Percentiles rank a stretch among this genome's conserved stretches.
Conservation (phyloP, 1,140 invertebrate species). For the Ectropis grisescens region DNA sequence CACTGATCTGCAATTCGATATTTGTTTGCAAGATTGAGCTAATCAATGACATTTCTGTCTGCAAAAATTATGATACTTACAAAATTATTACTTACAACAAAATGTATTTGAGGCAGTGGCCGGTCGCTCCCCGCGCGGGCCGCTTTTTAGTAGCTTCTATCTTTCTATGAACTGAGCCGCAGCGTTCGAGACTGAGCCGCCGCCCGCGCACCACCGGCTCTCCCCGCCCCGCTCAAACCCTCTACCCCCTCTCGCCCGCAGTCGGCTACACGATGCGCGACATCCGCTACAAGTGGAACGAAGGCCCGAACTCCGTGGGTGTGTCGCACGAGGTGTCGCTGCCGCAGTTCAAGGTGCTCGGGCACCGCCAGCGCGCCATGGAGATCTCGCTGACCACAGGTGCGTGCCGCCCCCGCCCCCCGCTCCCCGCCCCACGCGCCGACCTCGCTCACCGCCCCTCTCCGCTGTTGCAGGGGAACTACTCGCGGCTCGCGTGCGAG, state of each 20-base stretch:
- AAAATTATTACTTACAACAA: too few species aligned
- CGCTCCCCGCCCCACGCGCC: too few species aligned
- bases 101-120: too few species aligned
- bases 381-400: slow-evolving; percentile 94
- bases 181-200: slow-evolving; percentile 95
- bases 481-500: slow-evolving; percentile 96
- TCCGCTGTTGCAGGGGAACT: too few species aligned
- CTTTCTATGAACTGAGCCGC: too few species aligned
- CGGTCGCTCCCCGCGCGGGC: too few species aligned
- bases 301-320: slow-evolving; percentile 91
- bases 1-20: too few species aligned
- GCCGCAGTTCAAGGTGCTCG: slow-evolving; percentile 94
- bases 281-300: slow-evolving; percentile 96
- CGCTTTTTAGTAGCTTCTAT: too few species aligned
- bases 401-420: slow-evolving; percentile 51
- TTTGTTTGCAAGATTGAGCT: too few species aligned
- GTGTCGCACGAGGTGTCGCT: slow-evolving; percentile 93
- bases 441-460: too few species aligned
- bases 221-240: slow-evolving; percentile 92
- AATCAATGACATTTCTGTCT: too few species aligned
- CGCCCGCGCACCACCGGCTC: slow-evolving; percentile 92
- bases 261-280: slow-evolving; percentile 98
- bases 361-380: slow-evolving; percentile 89
- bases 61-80: too few species aligned
- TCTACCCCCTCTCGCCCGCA: slow-evolving; percentile 69